These are phyloP conservation scores for Dendrolimus houi DNA, from an alignment of 2,888 invertebrate genomes.

Conservation along the genomic window DNA sequence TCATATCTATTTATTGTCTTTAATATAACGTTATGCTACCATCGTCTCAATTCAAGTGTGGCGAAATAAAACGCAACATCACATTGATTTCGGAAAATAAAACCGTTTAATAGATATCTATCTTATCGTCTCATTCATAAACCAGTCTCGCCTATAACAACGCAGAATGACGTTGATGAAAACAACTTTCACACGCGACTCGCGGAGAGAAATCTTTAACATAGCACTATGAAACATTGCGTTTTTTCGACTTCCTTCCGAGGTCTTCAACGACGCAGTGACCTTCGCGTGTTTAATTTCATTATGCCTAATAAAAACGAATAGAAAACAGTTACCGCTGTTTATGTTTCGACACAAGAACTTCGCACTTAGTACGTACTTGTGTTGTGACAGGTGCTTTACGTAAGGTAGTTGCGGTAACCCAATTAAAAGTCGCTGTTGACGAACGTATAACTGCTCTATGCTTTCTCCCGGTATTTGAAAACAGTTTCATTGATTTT, in stretches of 20 bases:
- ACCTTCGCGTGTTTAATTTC: slow-evolving; percentile 32
- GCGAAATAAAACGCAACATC: too few species aligned
- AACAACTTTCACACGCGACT: slow-evolving; percentile 65
- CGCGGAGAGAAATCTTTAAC: slow-evolving; percentile 45
- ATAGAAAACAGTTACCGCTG: slow-evolving; percentile 32
- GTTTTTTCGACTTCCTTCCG: slow-evolving; percentile 44
- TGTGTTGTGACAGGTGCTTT: slow-evolving; percentile 63
- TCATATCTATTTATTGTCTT: too few species aligned
- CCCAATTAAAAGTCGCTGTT: slow-evolving; percentile 47
- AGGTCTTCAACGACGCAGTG: slow-evolving; percentile 19
- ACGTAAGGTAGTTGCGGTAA: slow-evolving; percentile 54
- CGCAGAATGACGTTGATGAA: slow-evolving; percentile 27
- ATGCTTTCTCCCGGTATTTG: too few species aligned
- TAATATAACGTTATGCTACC: too few species aligned
- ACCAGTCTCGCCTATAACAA: slow-evolving; percentile 11
- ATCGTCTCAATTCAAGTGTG: too few species aligned
- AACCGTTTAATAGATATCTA: too few species aligned
- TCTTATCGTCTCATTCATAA: slow-evolving; percentile 1
- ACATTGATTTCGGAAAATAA: too few species aligned
- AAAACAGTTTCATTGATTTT: too few species aligned
- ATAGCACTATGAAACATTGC: slow-evolving; percentile 15
- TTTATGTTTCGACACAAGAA: slow-evolving; percentile 42
- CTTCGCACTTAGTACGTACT: slow-evolving; percentile 26
- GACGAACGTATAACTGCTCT: slow-evolving; percentile 11
- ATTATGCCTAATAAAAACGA: slow-evolving; percentile 14